phyloP scores from a whole-genome alignment of 2,888 invertebrate species.

The Metacarcinus magister region DNA sequence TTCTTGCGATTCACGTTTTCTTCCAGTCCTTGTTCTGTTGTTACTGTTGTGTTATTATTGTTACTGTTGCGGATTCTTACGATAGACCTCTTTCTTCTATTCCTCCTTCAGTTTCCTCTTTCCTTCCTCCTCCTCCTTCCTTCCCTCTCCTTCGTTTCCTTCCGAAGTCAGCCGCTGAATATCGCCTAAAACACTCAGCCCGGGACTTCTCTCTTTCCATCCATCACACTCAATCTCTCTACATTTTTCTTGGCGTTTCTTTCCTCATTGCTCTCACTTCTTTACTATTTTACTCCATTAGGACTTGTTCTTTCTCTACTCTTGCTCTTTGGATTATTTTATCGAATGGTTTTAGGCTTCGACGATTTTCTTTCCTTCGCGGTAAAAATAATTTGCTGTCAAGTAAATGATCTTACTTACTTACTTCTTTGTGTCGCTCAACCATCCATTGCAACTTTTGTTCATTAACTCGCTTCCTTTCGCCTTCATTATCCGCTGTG shows the following conservation, averaged over 20 bases:
- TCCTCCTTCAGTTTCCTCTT: neutral
- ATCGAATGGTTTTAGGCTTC: neutral
- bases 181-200: conserved; percentile 21
- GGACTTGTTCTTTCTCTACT: neutral
- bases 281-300: neutral
- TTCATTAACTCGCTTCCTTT: conserved; percentile 11
- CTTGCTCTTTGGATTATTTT: neutral
- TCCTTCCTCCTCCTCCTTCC: neutral
- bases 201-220: conserved; percentile 38
- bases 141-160: neutral
- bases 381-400: neutral
- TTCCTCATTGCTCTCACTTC: conserved; percentile 4
- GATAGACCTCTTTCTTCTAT: neutral
- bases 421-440: neutral
- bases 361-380: neutral
- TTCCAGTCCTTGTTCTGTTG: neutral
- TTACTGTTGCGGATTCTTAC: neutral
- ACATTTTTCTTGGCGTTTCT: conserved; percentile 12
- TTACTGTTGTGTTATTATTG: neutral
- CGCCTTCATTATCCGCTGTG: neutral
- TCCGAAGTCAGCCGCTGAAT: neutral
- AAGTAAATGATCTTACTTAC: neutral
- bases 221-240: conserved; percentile 52
- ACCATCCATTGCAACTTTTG: neutral
- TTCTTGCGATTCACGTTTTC: too few relatives aligned